phyloP scores from a whole-genome alignment of 2,888 invertebrate genomes.

The Odontothrips loti region DNA sequence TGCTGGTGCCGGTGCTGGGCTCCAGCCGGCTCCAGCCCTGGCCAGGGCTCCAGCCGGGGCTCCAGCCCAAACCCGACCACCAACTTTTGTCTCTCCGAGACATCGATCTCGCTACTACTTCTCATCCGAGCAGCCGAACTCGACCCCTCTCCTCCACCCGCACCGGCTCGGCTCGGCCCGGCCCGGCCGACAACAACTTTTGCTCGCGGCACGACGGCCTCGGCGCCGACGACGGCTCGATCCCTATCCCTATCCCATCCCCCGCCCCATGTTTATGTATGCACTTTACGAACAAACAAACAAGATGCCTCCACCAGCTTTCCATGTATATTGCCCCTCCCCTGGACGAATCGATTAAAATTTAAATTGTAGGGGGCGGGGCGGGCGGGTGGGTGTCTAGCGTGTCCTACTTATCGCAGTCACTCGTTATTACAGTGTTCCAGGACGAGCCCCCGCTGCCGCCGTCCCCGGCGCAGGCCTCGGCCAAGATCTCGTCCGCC shows the following conservation, averaged over 20 bases:
- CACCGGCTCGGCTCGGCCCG: no score
- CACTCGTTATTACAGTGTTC: not conserved
- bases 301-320: not conserved
- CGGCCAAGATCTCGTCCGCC: not conserved
- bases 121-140: not conserved
- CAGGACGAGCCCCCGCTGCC: conserved; percentile 20
- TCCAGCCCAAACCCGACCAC: no score
- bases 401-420: no score
- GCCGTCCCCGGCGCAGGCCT: not conserved
- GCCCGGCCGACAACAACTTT: not conserved
- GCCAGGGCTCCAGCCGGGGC: not conserved
- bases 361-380: not conserved
- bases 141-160: no score
- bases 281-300: not conserved
- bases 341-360: not conserved
- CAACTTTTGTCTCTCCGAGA: not conserved
- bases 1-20: not conserved
- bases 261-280: not conserved
- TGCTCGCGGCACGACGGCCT: not conserved
- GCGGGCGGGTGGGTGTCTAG: no score
- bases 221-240: not conserved
- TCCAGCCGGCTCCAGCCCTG: no score
- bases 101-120: not conserved
- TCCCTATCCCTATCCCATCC: not conserved
- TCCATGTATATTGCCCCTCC: not conserved